Base-by-base conservation (phyloP, 2,888 invertebrate genomes). In the Catocala sponsa region DNA sequence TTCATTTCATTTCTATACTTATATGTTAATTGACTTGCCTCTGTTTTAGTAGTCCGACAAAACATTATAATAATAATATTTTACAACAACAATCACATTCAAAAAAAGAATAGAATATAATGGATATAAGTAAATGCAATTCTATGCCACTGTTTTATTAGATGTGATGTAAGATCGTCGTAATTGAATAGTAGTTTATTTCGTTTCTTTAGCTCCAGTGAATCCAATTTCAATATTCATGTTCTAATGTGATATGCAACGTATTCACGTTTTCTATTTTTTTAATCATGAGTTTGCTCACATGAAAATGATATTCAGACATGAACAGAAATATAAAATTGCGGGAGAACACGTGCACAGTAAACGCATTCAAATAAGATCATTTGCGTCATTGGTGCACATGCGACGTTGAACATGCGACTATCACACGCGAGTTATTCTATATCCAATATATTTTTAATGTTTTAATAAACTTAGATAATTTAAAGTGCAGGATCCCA, bases 321-420 rank as follows among this genome's bases (percentile, higher is more conserved):
- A 65, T 54, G 58, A 63, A 64, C 25, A 60, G 15, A 61, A 60
- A 66, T 60, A 63, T 61, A 70, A 66, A 67, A 67, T 59, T 25
- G 43, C 50, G 55, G 44, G n/a, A 46, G 47, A 66, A 63, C 69
- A 76, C 63, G 58, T 77, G 74, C 56, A 61, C 46, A 57, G 55
- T 55, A 56, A 55, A 65, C 55, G 63, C 58, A 13, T 74, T 72
- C 35, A 61, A 78, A 67, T 63, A 70, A 68, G 55, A 70, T 59
- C 55, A 69, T 79, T 78, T 79, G 68, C 80, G 76, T 80, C 80
- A 77, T 65, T 65, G 69, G 15, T 70, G 78, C 83, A 81, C 74
- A 78, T 79, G 78, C 76, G 60, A 69, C 44, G 65, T 65, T 53
- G 47, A 38, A 43, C 63, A 68, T 69, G 68, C 65, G 59, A 72